Evolutionary conservation across 2,888 invertebrate species (phyloP).

Genomic region (Melanotus villosus): DNA sequence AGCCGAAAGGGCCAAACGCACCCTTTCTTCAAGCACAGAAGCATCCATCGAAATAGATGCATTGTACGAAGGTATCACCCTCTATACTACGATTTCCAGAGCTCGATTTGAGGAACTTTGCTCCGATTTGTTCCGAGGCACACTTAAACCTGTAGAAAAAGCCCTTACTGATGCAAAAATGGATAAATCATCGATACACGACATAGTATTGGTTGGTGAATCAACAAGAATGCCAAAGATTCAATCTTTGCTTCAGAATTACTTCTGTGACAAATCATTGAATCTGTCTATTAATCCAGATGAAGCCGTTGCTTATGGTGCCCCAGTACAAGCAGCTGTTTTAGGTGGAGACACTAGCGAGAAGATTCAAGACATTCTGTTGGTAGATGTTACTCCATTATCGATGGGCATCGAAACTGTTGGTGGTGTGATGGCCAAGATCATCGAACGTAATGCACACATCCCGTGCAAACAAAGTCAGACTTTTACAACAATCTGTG

Average conservation of each 20-base stretch:
- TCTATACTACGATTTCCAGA: slow-evolving; percentile 79
- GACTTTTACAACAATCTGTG: slow-evolving; percentile 78
- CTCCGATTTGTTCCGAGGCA: slow-evolving; percentile 79
- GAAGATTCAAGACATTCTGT: slow-evolving; percentile 78
- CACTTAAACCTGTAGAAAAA: slow-evolving; percentile 81
- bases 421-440: slow-evolving; percentile 83
- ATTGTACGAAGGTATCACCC: slow-evolving; percentile 81
- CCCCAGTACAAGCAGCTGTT: slow-evolving; percentile 64
- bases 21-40: slow-evolving; percentile 83
- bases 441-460: slow-evolving; percentile 72
- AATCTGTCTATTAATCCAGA: slow-evolving; percentile 66
- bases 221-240: slow-evolving; percentile 87
- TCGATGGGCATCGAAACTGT: slow-evolving; percentile 88
- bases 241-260: slow-evolving; percentile 81
- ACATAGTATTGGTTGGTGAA: slow-evolving; percentile 86
- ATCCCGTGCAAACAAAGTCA: slow-evolving; percentile 73
- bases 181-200: slow-evolving; percentile 82
- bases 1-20: slow-evolving; percentile 84
- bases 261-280: slow-evolving; percentile 75
- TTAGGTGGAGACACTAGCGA: slow-evolving; percentile 72
- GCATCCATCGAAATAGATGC: slow-evolving; percentile 84
- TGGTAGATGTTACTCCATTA: slow-evolving; percentile 80
- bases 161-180: slow-evolving; percentile 83
- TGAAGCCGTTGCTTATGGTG: slow-evolving; percentile 66
- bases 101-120: slow-evolving; percentile 85